Evolutionary conservation across 37 sponge, comb jelly and placozoan genomes (phyloP).

Genomic region (Halisarca cf. caerulea): DNA sequence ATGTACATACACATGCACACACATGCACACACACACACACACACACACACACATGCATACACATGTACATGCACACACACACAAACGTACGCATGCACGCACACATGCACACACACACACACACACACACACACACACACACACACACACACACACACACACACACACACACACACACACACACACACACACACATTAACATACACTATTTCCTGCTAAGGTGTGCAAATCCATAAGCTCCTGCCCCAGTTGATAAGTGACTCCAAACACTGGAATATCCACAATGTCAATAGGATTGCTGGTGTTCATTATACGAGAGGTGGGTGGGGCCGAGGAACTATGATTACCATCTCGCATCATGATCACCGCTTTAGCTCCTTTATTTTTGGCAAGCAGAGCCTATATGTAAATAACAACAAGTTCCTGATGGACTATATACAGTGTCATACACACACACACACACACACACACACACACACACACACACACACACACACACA

Average conservation of each 20-base stretch:
- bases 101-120: too few species aligned
- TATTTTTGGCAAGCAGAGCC: conserved; percentile 35
- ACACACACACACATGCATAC: too few species aligned
- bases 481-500: too few species aligned
- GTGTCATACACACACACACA: too few species aligned
- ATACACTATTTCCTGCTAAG: conserved; percentile 2
- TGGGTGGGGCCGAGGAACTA: conserved; percentile 36
- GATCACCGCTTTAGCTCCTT: conserved; percentile 42
- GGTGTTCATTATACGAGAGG: conserved; percentile 4
- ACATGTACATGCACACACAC: too few species aligned
- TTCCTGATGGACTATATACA: too few species aligned
- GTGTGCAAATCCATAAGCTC: conserved; percentile 22
- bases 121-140: background rate
- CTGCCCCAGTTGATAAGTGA: conserved; percentile 44
- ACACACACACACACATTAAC: conserved; percentile 3
- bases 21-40: too few species aligned
- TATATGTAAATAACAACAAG: background rate
- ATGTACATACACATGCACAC: too few species aligned
- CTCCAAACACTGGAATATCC: conserved; percentile 51
- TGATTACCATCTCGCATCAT: conserved; percentile 45
- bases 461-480: too few species aligned
- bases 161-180: conserved; percentile 42
- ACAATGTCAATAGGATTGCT: conserved; percentile 1
- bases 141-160: conserved; percentile 14
- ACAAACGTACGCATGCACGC: background rate